Percentiles rank a stretch among this genome's conserved stretches.
Conservation (phyloP, 64 coral and sea anemone genomes). For the Actinia tenebrosa region DNA sequence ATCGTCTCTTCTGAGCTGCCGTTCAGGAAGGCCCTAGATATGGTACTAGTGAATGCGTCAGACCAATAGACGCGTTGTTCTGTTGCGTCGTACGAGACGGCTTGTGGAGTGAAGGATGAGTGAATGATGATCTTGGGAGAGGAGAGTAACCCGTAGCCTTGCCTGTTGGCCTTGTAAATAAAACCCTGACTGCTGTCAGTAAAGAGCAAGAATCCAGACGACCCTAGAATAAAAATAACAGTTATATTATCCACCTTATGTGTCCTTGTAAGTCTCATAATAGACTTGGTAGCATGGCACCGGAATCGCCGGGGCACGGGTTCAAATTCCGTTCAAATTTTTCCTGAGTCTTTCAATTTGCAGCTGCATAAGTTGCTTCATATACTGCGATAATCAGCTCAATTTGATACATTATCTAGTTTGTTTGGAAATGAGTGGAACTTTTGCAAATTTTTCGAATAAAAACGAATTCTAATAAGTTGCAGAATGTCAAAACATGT, state of each 20-base stretch:
- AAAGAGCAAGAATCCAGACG: not conserved
- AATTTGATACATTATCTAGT: too few relatives aligned
- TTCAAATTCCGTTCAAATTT: too few relatives aligned
- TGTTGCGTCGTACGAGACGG: conserved; percentile 2
- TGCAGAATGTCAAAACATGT: not conserved
- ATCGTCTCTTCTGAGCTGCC: not conserved
- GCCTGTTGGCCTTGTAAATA: not conserved
- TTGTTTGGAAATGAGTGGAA: too few relatives aligned
- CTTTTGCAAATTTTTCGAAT: too few relatives aligned
- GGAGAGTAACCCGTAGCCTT: not conserved
- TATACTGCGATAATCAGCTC: too few relatives aligned
- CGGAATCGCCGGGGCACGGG: too few relatives aligned
- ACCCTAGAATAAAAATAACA: not conserved
- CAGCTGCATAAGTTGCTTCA: too few relatives aligned
- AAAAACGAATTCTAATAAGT: not conserved
- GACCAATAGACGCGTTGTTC: conserved; percentile 24
- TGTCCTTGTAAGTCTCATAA: too few relatives aligned
- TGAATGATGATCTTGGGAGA: not conserved
- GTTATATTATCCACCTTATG: too few relatives aligned
- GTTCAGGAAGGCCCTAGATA: conserved; percentile 17
- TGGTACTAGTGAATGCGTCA: not conserved
- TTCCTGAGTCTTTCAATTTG: too few relatives aligned
- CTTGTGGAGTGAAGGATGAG: not conserved
- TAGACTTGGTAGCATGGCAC: too few relatives aligned
- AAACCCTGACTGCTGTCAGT: not conserved